A percentile compares a stretch with the other conserved stretches of the same genome.
phyloP scores from a whole-genome alignment of 2,797 vertebrate genomes.

The Tiaroga cobitis region DNA sequence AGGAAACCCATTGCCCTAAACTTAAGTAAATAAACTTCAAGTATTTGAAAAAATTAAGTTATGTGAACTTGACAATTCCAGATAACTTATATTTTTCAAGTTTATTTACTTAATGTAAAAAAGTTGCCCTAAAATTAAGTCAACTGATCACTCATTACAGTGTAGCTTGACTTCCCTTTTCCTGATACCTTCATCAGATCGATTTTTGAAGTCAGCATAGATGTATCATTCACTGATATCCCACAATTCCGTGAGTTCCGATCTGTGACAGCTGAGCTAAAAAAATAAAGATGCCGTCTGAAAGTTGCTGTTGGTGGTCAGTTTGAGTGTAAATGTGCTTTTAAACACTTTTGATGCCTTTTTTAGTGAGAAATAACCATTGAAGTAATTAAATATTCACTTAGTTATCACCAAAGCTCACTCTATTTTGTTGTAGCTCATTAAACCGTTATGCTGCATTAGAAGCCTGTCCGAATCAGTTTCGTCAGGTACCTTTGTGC shows the following conservation, averaged over 20 bases:
- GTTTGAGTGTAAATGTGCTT: neutral
- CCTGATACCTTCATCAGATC: no score
- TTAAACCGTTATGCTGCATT: neutral
- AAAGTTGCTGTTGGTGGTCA: no score
- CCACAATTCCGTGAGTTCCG: neutral
- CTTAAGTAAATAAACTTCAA: no score
- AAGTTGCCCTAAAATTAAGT: no score
- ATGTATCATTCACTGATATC: neutral
- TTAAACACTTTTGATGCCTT: neutral
- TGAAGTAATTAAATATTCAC: neutral
- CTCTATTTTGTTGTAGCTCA: neutral
- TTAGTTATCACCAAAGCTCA: no score
- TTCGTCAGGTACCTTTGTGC: neutral
- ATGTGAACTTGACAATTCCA: no score
- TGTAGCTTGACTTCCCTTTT: neutral
- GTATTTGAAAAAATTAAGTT: no score
- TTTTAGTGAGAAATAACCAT: neutral
- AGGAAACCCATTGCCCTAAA: no score
- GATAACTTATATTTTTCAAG: no score
- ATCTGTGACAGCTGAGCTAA: neutral
- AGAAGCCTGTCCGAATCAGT: neutral
- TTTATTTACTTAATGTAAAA: no score
- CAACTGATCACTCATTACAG: no score
- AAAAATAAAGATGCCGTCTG: no score
- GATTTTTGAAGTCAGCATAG: neutral